These are phyloP conservation scores for Fulica atra DNA, from an alignment of 2,113 vertebrate genomes.

Conservation along the genomic window DNA sequence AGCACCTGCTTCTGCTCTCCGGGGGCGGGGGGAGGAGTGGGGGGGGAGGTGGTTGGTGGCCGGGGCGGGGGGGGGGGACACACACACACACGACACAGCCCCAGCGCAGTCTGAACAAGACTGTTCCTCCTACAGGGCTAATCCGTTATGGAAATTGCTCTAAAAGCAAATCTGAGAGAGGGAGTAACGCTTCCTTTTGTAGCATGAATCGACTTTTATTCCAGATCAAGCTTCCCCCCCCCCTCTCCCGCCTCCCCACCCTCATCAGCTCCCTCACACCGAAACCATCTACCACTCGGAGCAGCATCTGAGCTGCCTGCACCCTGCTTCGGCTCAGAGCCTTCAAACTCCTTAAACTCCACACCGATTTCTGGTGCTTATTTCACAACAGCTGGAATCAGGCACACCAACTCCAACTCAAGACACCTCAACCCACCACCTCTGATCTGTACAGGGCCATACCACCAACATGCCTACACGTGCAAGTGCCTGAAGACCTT, in stretches of 20 bases:
- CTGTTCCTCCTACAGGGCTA: neutral
- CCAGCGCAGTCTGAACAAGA: neutral
- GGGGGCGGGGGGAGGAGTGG: neutral
- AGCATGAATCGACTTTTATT: neutral
- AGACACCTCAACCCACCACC: neutral
- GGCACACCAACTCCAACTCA: neutral
- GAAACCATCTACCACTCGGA: neutral
- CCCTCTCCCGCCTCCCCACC: rapidly evolving
- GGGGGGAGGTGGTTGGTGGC: neutral
- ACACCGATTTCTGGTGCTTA: rapidly evolving
- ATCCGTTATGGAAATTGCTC: neutral
- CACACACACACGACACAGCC: too few relatives aligned
- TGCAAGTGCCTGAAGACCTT: neutral
- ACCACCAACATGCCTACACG: rapidly evolving
- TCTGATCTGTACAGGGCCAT: rapidly evolving
- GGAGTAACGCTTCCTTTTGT: neutral
- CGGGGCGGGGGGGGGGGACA: too few relatives aligned
- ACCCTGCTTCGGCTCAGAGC: too few relatives aligned
- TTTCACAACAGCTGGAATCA: neutral
- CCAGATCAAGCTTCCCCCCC: neutral
- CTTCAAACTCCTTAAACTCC: neutral
- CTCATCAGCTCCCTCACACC: neutral
- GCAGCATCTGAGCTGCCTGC: neutral
- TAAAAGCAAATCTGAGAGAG: neutral
- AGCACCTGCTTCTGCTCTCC: neutral